Evolutionary conservation across 2,113 vertebrate genomes (phyloP), one percentile per base, ranked within the genome.

Genomic region (Heterotilapia buettikoferi): DNA sequence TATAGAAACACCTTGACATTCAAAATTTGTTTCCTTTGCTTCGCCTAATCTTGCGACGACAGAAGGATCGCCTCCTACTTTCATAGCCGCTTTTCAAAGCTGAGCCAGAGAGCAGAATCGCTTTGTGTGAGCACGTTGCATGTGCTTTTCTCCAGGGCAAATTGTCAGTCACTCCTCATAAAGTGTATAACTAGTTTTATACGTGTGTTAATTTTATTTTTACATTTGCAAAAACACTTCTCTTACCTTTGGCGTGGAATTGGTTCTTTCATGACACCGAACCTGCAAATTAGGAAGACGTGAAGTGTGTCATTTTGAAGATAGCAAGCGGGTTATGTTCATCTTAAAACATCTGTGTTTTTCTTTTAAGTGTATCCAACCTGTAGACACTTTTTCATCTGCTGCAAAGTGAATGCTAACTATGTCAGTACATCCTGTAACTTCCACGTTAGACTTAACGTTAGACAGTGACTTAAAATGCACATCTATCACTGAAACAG

Each of bases 1-100:
- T 52, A 59, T 89, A 92, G 80, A 36, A 91, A 85, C 87, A 83
- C 66, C 40, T 84, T 86, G 50, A 79, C 54, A 84, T 86, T 89
- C 85, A 47, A 36, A 84, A 84, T 73, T 79, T 5, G 9, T 68
- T 84, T 68, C 2, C 80, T 88, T 91, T 59, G 36, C 85, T 85
- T 86, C 21, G 10, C 36, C 26, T 91, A 84, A 93, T 94, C 94
- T 88, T 63, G 59, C 61, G 5, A n/a, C 59, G 78, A 88, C 89
- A 91, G 90, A 76, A 83, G 52, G 57, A 84, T 82, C 19, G 21
- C 68, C 82, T 90, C 71, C 80, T 53, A 80, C 81, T 82, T 78
- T 82, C 45, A 66, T 59, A 43, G 47, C 59, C 24, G 50, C 26
- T 82, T 81, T 84, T 80, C 63, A 88, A 88, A 90, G 47, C 57